Conservation (phyloP, 2,797 vertebrate species). For the Anisognathus igniventris region DNA sequence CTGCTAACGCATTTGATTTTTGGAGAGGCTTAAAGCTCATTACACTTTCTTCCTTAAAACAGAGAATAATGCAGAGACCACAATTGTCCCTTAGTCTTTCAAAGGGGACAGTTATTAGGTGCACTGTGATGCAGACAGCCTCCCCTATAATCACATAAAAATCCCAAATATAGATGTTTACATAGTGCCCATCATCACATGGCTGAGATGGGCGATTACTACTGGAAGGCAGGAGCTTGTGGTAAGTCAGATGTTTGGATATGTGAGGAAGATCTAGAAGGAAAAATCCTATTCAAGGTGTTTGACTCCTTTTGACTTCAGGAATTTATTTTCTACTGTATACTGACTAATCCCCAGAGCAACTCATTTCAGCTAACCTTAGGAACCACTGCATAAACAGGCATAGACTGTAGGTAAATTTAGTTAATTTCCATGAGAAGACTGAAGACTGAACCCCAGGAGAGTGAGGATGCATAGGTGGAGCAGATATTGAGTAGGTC, state of each 20-base stretch:
- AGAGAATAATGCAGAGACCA: neutral
- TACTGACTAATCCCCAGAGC: neutral
- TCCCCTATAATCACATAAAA: neutral
- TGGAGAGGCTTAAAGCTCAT: neutral
- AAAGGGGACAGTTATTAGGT: neutral
- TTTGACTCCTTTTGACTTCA: neutral
- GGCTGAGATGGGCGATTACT: neutral
- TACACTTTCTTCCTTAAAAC: neutral
- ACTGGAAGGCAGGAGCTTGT: neutral
- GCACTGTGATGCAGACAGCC: neutral
- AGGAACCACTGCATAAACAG: neutral
- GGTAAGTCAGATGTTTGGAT: neutral
- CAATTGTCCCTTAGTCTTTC: neutral
- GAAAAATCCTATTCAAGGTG: neutral
- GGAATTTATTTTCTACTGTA: neutral
- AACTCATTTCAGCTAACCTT: neutral
- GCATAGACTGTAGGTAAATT: neutral
- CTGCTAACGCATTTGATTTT: neutral
- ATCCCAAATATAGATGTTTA: neutral
- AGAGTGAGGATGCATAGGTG: neutral
- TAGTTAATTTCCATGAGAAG: neutral
- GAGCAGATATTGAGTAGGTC: neutral
- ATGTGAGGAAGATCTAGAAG: neutral
- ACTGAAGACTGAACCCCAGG: neutral
- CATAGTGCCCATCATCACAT: neutral